A percentile compares a stretch with the other conserved stretches of the same genome.
These are phyloP conservation scores for Mythimna lalbum DNA, from an alignment of 2,888 invertebrate genomes.

Conservation along the genomic window DNA sequence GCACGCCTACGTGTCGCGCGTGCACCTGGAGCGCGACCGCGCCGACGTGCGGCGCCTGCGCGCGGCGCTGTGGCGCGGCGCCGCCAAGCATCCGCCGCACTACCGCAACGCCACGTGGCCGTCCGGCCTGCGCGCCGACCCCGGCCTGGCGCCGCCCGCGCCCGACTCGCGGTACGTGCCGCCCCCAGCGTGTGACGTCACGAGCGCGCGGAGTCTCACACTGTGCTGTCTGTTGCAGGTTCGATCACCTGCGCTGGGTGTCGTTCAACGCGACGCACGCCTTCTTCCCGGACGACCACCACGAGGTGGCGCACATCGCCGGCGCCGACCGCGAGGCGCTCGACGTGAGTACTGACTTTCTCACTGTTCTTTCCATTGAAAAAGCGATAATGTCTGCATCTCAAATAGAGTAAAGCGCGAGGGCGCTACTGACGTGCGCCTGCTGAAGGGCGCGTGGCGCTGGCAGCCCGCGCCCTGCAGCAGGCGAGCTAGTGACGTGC, in stretches of 20 bases:
- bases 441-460: slow-evolving; percentile 80
- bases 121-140: slow-evolving; percentile 90
- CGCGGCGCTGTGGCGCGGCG: slow-evolving; percentile 66
- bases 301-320: slow-evolving; percentile 92
- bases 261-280: slow-evolving; percentile 96
- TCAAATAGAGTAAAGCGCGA: neutral
- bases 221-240: slow-evolving; percentile 90
- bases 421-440: slow-evolving; percentile 46
- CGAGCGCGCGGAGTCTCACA: slow-evolving; percentile 85
- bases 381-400: neutral
- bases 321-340: slow-evolving; percentile 93
- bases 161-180: slow-evolving; percentile 90
- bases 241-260: slow-evolving; percentile 96
- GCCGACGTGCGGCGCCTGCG: slow-evolving; percentile 62
- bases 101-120: slow-evolving; percentile 94
- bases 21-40: slow-evolving; percentile 81
- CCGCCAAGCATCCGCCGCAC: slow-evolving; percentile 74
- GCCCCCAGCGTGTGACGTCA: slow-evolving; percentile 67
- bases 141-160: slow-evolving; percentile 85
- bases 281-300: slow-evolving; percentile 95
- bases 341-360: slow-evolving; percentile 78
- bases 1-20: slow-evolving; percentile 92
- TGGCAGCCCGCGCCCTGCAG: slow-evolving; percentile 75
- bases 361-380: neutral
- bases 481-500: neutral